phyloP scores from a whole-genome alignment of 2,888 invertebrate species.

The Rotaria socialis region DNA sequence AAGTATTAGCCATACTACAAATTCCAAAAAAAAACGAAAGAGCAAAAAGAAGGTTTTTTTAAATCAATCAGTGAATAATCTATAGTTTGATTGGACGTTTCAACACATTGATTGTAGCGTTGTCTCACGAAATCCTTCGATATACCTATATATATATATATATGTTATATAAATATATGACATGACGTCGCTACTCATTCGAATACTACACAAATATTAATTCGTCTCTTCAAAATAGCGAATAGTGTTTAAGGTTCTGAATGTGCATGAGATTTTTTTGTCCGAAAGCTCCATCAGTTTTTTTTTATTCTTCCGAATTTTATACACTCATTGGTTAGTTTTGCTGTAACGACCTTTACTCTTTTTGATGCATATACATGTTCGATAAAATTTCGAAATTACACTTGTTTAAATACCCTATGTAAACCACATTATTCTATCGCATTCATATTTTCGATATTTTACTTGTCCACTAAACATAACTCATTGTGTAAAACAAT shows the following conservation, averaged over 20 bases:
- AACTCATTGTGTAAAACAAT: background rate
- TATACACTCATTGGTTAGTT: background rate
- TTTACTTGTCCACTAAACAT: too few species aligned
- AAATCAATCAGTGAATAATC: background rate
- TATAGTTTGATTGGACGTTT: background rate
- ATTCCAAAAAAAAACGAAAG: background rate
- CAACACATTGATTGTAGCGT: background rate
- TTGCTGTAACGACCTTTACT: background rate
- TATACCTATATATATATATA: background rate
- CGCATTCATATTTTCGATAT: too few species aligned
- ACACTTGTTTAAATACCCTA: background rate
- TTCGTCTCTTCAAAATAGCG: background rate
- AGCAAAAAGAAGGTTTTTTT: background rate
- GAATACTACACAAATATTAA: background rate
- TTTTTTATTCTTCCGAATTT: background rate
- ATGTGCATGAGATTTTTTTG: background rate
- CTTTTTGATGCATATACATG: background rate
- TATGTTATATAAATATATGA: background rate
- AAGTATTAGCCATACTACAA: conserved; percentile 6
- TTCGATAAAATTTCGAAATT: background rate
- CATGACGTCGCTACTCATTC: too few species aligned
- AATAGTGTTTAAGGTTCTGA: background rate
- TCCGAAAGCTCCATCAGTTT: too few species aligned
- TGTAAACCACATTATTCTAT: background rate
- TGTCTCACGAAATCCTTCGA: background rate